phyloP scores from a whole-genome alignment of 1,140 invertebrate genomes.

The Periplaneta americana region DNA sequence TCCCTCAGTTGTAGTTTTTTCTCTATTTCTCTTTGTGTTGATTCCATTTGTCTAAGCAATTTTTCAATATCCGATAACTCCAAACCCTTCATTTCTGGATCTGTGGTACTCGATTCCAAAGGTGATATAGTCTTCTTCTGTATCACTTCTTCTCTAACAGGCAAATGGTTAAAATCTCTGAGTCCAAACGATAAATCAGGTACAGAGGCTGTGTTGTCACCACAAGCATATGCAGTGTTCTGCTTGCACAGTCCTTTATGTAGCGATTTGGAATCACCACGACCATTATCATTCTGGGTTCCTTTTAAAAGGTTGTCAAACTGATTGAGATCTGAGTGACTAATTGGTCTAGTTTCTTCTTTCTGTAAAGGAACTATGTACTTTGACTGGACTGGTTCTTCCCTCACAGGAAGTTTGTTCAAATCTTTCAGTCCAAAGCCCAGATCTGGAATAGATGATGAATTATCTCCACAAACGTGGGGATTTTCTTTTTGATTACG shows the following conservation, averaged over 20 bases:
- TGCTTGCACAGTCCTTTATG: background rate
- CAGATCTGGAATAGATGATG: slow-evolving; percentile 35
- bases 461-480: slow-evolving; percentile 31
- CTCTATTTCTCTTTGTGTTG: slow-evolving; percentile 33
- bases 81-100: slow-evolving; percentile 29
- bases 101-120: background rate
- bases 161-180: background rate
- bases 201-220: background rate
- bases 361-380: background rate
- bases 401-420: slow-evolving; percentile 6
- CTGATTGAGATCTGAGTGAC: background rate
- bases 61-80: slow-evolving; percentile 39
- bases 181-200: background rate
- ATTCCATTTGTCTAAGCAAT: slow-evolving; percentile 39
- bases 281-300: background rate
- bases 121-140: background rate
- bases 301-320: background rate
- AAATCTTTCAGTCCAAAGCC: slow-evolving; percentile 32
- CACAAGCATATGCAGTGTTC: background rate
- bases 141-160: background rate
- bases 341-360: background rate
- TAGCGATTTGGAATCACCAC: background rate
- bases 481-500: slow-evolving; percentile 28
- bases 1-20: slow-evolving; percentile 20
- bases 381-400: background rate